Evolutionary conservation across 2,888 invertebrate species (phyloP).

Genomic region (Sympetrum striolatum): DNA sequence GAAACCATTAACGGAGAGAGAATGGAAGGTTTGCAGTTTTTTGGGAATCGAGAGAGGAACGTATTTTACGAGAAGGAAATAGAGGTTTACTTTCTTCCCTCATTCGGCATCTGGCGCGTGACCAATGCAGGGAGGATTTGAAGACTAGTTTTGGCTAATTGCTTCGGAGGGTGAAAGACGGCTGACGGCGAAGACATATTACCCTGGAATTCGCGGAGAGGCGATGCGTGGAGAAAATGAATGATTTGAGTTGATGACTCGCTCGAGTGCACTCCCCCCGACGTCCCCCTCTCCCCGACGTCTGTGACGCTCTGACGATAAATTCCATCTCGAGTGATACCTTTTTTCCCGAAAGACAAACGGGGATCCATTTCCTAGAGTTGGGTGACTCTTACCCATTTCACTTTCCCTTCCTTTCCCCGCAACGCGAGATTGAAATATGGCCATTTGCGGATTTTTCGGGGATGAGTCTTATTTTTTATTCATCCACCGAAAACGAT

Average conservation of each 20-base stretch:
- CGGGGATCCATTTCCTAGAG: background rate
- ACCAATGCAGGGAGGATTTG: background rate
- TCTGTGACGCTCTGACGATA: background rate
- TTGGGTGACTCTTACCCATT: background rate
- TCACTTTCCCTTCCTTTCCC: background rate
- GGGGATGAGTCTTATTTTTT: background rate
- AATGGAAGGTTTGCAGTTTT: background rate
- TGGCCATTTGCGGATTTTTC: background rate
- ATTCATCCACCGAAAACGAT: background rate
- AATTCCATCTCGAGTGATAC: background rate
- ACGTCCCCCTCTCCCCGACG: no score
- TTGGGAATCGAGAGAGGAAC: background rate
- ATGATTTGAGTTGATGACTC: background rate
- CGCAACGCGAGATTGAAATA: background rate
- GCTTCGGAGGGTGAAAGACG: background rate
- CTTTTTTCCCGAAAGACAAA: background rate
- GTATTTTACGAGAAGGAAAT: background rate
- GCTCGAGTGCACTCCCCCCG: background rate
- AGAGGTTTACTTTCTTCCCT: background rate
- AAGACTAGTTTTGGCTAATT: background rate
- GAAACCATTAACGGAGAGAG: background rate
- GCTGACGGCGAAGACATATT: background rate
- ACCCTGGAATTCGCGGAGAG: background rate
- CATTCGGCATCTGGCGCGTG: background rate
- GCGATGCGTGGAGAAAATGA: background rate